Base-by-base conservation (phyloP, 2,797 vertebrate species). In the Simalia tracyae region DNA sequence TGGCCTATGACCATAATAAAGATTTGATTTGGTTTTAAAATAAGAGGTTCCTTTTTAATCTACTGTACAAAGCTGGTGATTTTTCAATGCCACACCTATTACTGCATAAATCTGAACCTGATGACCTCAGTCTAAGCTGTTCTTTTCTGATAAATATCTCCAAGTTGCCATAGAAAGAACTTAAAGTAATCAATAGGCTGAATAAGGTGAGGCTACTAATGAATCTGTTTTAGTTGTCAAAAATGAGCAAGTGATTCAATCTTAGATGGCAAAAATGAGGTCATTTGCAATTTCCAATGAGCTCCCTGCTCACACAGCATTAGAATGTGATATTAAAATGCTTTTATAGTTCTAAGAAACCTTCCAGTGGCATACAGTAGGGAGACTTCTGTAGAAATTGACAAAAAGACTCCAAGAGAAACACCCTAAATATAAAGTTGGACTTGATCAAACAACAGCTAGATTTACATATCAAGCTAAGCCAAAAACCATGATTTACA, bases 191-290 rank as follows among this genome's bases (percentile, higher is more conserved):
- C 57, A 36, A 59, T 61, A 89, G 10, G 46, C 42, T 61, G 26
- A 57, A 54, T 59, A 36, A 66, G 60, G 89, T 66, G 31, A 50
- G 86, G 89, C 68, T 81, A 72, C 59, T 50, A 81, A 92, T 92
- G 86, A 90, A 54, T 92, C 92, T 84, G 50, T 81, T 68, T 87
- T 86, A 60, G 85, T 36, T 66, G 68, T 50, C 68, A 84, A 17
- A 87, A 76, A 60, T 31, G 54, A 14, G 60, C 46, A 36, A 64
- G 57, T 64, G 26, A 84, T 36, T 63, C 88, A 63, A 14, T 76
- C 84, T 87, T 87, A 28, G 68, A 17, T 84, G 68, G 59, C 68
- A 84, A 26, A 87, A 61, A 60, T 46, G 36, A 60, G 59, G n/a
- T 88, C 31, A 46, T 26, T 84, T 14, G 85, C 56, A 63, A 87